Base-by-base conservation (phyloP, 2,888 invertebrate species). In the Argyresthia goedartella region DNA sequence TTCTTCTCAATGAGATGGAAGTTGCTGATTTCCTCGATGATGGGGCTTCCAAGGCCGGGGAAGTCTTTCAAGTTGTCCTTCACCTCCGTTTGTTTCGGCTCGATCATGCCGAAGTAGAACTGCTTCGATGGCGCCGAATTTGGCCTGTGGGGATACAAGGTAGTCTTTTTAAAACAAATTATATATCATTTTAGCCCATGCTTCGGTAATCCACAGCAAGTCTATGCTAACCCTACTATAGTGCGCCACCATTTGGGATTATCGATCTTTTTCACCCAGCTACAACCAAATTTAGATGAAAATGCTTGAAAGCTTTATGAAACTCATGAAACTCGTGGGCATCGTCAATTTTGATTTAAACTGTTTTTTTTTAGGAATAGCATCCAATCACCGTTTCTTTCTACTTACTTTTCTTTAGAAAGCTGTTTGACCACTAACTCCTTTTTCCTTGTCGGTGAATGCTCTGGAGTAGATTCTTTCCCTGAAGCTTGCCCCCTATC, bases 81-180 rank as follows among this genome's bases (percentile, higher is more conserved):
- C 0, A 67, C 59, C 47, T 73, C 69, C 0, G 72, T 60, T 49
- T 80, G 79, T 49, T 80, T 78, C 58, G 76, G 80, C 59, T 89
- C 88, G 57, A 91, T 90, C 93, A 94, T 94, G 41, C 94, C 94
- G 66, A 94, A 94, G 76, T 94, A 94, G 73, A 94, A 94, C 53
- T 86, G 85, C 52, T 85, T 86, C 0, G 84, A 84, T 49, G 85
- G 85, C 2, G 75, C 65, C 16, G 15, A 15, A 13, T 1, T 9
- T 14, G 13, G 6, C 44, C 9, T 43, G n/a, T 13, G 14, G 43
- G 6, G 43, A 15, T 1, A n/a, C 9, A 25, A 25, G 25, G 25
- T 25, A 25, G 3, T 4, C 6, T 25, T 25, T 25, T 25, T 25
- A 25, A 25, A 6, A 25, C 25, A 25, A 25, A 25, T 25, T 25